Evolutionary conservation across 2,888 invertebrate species (phyloP), one percentile per base, ranked within the genome.

Genomic region (Leptopilina syphax): DNA sequence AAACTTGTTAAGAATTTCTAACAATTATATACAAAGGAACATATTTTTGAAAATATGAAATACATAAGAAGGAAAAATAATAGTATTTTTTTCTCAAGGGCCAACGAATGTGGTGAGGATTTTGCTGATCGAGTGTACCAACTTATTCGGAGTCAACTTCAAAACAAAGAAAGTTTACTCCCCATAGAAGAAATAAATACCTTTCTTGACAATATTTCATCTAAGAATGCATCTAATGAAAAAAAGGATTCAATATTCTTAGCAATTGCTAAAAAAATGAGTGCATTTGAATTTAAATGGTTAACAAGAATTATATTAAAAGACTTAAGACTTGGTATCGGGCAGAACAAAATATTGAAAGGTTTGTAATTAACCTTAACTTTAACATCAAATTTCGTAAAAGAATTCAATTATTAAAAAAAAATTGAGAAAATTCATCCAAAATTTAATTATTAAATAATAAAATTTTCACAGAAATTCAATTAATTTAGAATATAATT

Each of bases 231-330:
- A 78, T 94, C 93, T 78, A 93, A 93, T 88, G 94, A 95, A 90
- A 93, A 93, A 83, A 92, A 94, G 65, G 95, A 95, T 87, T 94
- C 94, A 47, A 94, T 94, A 80, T 93, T 98, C 80, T 93, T 94
- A 79, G 92, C 94, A 76, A 93, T 97, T 70, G 92, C 97, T 50
- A 94, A 94, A 83, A 94, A 94, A 83, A 93, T 96, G 85, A 95
- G 95, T 8, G 95, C 96, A 0, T 89, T 94, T 13, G 97, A 98
- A 90, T 94, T 97, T 84, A 98, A 97, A 92, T 99, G 98, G 98
- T 93, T 98, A 27, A 95, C 98, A 7, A 93, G 98, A 78, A 95
- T 98, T 77, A 94, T 99, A 73, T 92, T 99, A 13, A 98, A 98
- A 92, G 96, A 96, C 80, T 93, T 98, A 90, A 95, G 95, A 89